These are phyloP conservation scores for Guaruba guarouba DNA, from an alignment of 2,113 vertebrate genomes.

Conservation along the genomic window DNA sequence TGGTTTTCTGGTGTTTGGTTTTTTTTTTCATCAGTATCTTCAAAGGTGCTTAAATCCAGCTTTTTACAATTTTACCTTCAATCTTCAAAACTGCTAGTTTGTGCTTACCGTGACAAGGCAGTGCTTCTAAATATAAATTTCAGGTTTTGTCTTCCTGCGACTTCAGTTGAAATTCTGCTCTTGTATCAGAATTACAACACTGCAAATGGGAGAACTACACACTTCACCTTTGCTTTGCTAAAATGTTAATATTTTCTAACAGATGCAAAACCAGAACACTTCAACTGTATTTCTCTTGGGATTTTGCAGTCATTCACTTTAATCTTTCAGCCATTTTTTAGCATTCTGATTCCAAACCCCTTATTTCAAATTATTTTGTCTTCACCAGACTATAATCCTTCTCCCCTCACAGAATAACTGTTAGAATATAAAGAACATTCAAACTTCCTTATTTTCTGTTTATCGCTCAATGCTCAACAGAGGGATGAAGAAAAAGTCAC, in stretches of 20 bases:
- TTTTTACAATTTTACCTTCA: not conserved
- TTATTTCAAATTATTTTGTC: not conserved
- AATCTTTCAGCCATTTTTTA: not conserved
- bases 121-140: not conserved
- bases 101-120: not conserved
- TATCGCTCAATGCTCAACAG: not conserved
- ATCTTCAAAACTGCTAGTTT: not conserved
- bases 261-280: not conserved
- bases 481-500: not conserved
- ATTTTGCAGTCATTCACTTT: not conserved
- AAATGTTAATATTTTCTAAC: not conserved
- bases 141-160: not conserved
- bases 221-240: not conserved
- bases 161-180: not conserved
- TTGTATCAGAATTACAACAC: not conserved
- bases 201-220: not conserved
- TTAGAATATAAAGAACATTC: not conserved
- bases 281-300: not conserved
- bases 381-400: not conserved
- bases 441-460: slow-evolving; percentile 52
- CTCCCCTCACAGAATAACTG: not conserved
- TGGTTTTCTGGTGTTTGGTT: no score
- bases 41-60: not conserved
- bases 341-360: not conserved
- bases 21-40: not conserved